phyloP scores from a whole-genome alignment of 1,140 invertebrate genomes.

The Drosophila seguyi region DNA sequence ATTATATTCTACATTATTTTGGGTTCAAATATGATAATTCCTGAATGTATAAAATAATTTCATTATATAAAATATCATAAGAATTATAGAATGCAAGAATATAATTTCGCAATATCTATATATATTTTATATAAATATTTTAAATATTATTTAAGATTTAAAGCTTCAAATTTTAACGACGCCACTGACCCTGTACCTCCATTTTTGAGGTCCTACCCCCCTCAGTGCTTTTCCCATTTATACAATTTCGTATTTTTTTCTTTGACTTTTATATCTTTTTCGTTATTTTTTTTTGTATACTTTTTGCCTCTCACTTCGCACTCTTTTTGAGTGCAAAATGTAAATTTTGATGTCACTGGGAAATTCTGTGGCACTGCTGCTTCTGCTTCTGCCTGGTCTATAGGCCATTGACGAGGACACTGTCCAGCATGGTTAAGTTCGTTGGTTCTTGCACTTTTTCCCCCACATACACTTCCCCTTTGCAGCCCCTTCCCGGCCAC shows the following conservation, averaged over 20 bases:
- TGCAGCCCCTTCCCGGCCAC: not conserved
- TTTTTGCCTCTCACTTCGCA: constrained; percentile 20
- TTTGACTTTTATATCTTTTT: not conserved
- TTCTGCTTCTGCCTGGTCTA: constrained; percentile 10
- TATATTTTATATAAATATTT: not conserved
- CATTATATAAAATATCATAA: no score
- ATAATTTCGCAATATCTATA: not conserved
- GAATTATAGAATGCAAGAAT: no score
- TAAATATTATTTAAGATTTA: not conserved
- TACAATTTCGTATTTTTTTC: constrained; percentile 36
- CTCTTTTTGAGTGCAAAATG: constrained; percentile 54
- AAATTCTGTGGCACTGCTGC: constrained; percentile 38
- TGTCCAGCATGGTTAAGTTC: constrained; percentile 45
- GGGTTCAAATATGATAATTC: no score
- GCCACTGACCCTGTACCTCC: not conserved
- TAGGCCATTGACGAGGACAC: constrained; percentile 52
- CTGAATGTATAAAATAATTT: no score
- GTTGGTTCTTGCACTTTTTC: constrained; percentile 26
- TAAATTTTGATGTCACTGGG: constrained; percentile 67
- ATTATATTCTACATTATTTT: no score
- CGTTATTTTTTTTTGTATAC: not conserved
- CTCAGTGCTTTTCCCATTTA: constrained; percentile 30
- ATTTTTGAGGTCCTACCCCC: constrained; percentile 2
- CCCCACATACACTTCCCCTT: not conserved
- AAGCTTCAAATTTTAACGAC: not conserved